Conservation (phyloP, 2,888 invertebrate genomes). For the Acanthosepion pharaonis region DNA sequence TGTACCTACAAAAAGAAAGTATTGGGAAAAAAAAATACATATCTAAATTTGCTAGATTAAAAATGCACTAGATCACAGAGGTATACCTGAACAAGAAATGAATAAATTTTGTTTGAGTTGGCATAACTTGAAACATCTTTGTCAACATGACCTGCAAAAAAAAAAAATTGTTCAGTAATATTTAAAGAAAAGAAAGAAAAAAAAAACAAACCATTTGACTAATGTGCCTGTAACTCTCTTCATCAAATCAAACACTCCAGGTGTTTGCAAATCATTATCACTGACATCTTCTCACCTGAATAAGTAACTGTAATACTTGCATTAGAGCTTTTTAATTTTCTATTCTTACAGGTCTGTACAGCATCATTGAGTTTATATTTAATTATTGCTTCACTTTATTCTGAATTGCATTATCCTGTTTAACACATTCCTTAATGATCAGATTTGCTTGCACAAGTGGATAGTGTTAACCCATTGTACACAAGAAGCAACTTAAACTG, state of each 20-base stretch:
- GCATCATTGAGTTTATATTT: not conserved
- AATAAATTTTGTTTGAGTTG: not conserved
- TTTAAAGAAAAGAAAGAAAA: not conserved
- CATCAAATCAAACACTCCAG: not conserved
- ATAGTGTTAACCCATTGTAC: not conserved
- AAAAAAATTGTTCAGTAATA: not conserved
- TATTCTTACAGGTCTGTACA: not conserved
- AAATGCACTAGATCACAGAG: no score
- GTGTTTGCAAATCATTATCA: conserved; percentile 22
- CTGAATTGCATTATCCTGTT: conserved; percentile 10
- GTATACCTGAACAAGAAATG: not conserved
- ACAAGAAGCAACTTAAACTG: not conserved
- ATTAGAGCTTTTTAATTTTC: not conserved
- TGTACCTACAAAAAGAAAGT: no score
- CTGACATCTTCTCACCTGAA: not conserved
- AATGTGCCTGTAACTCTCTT: not conserved
- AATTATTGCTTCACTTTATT: conserved; percentile 33
- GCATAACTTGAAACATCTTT: not conserved
- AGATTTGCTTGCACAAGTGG: not conserved
- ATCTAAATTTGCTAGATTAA: no score
- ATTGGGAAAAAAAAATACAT: no score
- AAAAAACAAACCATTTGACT: not conserved
- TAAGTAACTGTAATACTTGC: not conserved
- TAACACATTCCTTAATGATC: not conserved
- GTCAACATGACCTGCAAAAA: not conserved